Evolutionary conservation across 1,140 invertebrate genomes (phyloP), one percentile per base, ranked within the genome.

Genomic region (Nasonia longicornis): DNA sequence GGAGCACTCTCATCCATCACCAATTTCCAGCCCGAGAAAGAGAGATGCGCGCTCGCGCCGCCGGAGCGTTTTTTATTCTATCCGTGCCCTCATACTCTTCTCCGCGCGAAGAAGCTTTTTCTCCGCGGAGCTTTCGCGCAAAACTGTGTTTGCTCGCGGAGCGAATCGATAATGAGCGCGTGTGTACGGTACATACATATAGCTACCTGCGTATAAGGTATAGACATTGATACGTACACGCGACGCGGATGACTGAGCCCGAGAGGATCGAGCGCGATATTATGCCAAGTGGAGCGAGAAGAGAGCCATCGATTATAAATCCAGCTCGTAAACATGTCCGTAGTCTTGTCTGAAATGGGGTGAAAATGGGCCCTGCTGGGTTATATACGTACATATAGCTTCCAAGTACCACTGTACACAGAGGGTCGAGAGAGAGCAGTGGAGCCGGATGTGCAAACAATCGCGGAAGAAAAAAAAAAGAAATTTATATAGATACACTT

Each of bases 321-420:
- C 76, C 75, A 84, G 86, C 75, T 87, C 87, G 85, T 88, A 88
- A 89, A 89, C 84, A 88, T 88, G 87, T 89, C 87, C 64, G 86
- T 88, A 88, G 86, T 86, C 87, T 88, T 89, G 88, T 89, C 85
- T 84, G 83, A 86, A 88, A 88, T 85, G 86, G 87, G 87, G 87
- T 88, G 88, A 89, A 88, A 89, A 89, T 88, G 87, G 87, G 83
- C 75, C 84, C 77, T 79, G 26, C 26, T 26, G 26, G 26, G 75
- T 12, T 38, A 29, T 42, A 42, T 42, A 8, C 10, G 10, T 8
- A 38, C 7, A 38, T 42, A 8, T n/a, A 71, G 22, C 26, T 67
- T 67, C 64, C 29, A 67, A 29, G 64, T 67, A 26, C 38, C 6
- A 26, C 11, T 29, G 64, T 67, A 67, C 22, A 29, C 20, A 66